Evolutionary conservation across 2,113 vertebrate species (phyloP).

Genomic region (Oncorhynchus mykiss): DNA sequence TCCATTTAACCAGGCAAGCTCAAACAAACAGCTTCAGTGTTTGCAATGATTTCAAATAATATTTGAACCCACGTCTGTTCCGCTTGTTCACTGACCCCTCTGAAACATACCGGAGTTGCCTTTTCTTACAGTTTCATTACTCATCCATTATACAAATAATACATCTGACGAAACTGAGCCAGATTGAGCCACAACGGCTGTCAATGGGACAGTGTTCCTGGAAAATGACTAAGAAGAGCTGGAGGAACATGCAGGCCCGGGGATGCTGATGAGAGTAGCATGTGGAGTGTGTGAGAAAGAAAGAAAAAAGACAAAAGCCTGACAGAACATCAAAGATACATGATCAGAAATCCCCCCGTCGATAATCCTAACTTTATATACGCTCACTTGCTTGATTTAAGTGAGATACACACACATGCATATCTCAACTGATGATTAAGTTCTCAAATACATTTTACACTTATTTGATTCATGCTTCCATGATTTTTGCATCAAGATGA

Average conservation of each 20-base stretch:
- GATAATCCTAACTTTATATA: not conserved
- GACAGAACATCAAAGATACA: not conserved
- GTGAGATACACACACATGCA: too few species aligned
- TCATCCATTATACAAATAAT: not conserved
- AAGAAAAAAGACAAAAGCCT: not conserved
- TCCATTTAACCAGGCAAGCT: too few species aligned
- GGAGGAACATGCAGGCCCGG: not conserved
- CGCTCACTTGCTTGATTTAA: not conserved
- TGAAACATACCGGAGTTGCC: not conserved
- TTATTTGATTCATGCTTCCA: not conserved
- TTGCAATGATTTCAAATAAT: too few species aligned
- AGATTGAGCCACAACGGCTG: not conserved
- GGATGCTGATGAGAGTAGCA: slow-evolving; percentile 10
- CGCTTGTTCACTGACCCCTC: not conserved
- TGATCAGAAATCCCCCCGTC: not conserved
- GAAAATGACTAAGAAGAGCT: slow-evolving; percentile 5
- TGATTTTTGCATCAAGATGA: not conserved
- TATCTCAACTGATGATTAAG: not conserved
- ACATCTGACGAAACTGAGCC: not conserved
- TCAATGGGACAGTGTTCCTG: slow-evolving; percentile 10
- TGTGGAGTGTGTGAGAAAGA: not conserved
- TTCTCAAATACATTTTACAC: not conserved
- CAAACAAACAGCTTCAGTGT: too few species aligned
- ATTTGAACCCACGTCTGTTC: not conserved
- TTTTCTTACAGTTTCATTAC: not conserved